A percentile compares a stretch with the other conserved stretches of the same genome.
Evolutionary conservation across 2,888 invertebrate species (phyloP).

Genomic region (Sabatieria punctata): DNA sequence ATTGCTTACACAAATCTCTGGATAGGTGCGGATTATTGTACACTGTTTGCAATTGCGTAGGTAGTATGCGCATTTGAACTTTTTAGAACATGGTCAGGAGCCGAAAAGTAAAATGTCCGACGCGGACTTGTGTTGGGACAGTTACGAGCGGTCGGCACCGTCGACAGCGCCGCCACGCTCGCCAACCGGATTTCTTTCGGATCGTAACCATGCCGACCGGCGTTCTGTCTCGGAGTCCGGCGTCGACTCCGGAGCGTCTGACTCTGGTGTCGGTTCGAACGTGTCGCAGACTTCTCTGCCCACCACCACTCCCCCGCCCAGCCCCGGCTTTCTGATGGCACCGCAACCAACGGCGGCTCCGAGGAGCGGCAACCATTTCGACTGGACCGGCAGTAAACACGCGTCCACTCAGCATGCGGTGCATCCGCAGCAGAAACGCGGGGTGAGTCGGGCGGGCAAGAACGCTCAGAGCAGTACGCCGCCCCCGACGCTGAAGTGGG

Average conservation of each 20-base stretch:
- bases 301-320: slow-evolving; percentile 12
- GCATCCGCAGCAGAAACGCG: not conserved
- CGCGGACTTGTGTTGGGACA: not conserved
- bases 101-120: not conserved
- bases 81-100: not conserved
- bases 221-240: slow-evolving; percentile 10
- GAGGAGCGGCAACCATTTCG: too few relatives aligned
- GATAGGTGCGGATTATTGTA: not conserved
- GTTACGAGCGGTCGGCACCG: not conserved
- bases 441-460: not conserved
- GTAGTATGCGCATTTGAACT: too few relatives aligned
- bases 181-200: not conserved
- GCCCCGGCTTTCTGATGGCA: slow-evolving; percentile 8
- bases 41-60: too few relatives aligned
- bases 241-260: slow-evolving; percentile 11
- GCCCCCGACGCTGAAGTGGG: not conserved
- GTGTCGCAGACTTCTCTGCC: slow-evolving; percentile 11
- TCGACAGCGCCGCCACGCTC: not conserved
- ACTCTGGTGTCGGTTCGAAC: slow-evolving; percentile 11
- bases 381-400: too few relatives aligned
- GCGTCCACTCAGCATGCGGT: not conserved
- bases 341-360: too few relatives aligned
- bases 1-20: not conserved
- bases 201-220: not conserved
- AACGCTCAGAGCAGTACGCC: not conserved